Evolutionary conservation across 2,888 invertebrate genomes (phyloP).

Genomic region (Eristalis arbustorum): DNA sequence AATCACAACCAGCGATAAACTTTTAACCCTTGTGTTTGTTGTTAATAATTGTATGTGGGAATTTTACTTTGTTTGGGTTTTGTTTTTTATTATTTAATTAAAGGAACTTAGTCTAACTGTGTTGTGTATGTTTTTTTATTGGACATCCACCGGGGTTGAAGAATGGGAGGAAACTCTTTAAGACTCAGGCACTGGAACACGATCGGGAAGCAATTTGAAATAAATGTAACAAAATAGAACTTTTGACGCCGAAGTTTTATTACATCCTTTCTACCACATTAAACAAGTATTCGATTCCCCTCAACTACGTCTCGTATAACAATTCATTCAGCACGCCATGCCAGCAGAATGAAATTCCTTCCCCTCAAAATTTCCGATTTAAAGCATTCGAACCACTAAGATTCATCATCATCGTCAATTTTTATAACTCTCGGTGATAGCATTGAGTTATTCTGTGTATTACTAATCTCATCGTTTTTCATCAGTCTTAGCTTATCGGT

Average conservation of each 20-base stretch:
- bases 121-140: neutral
- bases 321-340: neutral
- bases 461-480: neutral
- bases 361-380: neutral
- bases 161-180: too few relatives aligned
- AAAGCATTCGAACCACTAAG: neutral
- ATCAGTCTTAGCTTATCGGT: conserved; percentile 54
- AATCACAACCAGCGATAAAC: conserved; percentile 50
- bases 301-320: neutral
- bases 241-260: neutral
- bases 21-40: conserved; percentile 45
- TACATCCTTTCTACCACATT: neutral
- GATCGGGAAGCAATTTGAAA: neutral
- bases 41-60: conserved; percentile 7
- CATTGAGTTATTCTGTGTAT: conserved; percentile 8
- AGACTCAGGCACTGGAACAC: too few relatives aligned
- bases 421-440: conserved; percentile 37
- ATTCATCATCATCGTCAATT: conserved; percentile 34
- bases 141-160: neutral
- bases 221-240: neutral
- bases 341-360: neutral
- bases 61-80: conserved; percentile 1
- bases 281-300: neutral
- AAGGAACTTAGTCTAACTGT: neutral
- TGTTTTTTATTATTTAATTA: conserved; percentile 1